These are phyloP conservation scores for Thymallus thymallus DNA, from an alignment of 2,113 vertebrate species.

Conservation along the genomic window DNA sequence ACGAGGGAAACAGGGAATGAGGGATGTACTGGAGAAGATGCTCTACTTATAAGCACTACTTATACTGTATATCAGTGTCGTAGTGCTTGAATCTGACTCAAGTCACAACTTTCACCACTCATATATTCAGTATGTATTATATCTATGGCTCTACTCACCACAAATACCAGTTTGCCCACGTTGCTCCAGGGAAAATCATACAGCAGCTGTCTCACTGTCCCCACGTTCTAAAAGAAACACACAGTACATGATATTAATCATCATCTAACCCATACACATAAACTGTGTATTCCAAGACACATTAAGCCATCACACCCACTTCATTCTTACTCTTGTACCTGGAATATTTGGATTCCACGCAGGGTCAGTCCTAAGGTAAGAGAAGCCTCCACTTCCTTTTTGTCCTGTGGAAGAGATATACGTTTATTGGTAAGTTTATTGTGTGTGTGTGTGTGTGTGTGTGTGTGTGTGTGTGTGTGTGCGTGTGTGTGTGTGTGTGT, in stretches of 20 bases:
- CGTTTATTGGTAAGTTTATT: neutral
- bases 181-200: constrained; percentile 99
- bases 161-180: constrained; percentile 95
- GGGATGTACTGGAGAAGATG: too few relatives aligned
- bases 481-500: neutral
- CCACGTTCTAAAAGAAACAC: constrained; percentile 78
- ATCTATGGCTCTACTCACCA: constrained; percentile 80
- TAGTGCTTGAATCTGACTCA: neutral
- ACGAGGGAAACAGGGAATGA: too few relatives aligned
- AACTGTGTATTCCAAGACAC: neutral
- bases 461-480: neutral
- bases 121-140: too few relatives aligned
- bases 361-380: constrained; percentile 90
- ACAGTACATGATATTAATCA: constrained; percentile 2
- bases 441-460: neutral
- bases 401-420: constrained; percentile 78
- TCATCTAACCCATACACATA: neutral
- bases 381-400: constrained; percentile 93
- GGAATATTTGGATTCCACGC: constrained; percentile 98
- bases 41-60: too few relatives aligned
- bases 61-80: too few relatives aligned
- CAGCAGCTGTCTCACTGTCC: constrained; percentile 88
- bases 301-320: too few relatives aligned
- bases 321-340: constrained; percentile 71
- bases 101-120: neutral